Conservation (phyloP, 2,113 vertebrate genomes). For the Myrmophylax atrothorax region DNA sequence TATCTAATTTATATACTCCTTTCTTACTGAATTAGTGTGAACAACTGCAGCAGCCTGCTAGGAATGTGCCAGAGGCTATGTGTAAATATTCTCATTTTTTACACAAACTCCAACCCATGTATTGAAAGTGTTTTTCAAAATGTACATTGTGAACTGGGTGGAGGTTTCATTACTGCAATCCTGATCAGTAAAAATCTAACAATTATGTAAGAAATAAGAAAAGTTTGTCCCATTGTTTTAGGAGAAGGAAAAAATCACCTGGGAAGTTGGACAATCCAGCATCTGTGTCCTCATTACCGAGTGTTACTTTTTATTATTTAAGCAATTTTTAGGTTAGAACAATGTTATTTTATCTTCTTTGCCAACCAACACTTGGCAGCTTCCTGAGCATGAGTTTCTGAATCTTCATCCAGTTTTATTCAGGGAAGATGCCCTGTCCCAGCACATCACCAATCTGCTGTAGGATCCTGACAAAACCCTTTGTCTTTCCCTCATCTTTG, state of each 20-base stretch:
- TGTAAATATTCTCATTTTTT: not conserved
- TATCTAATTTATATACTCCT: not conserved
- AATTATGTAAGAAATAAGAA: not conserved
- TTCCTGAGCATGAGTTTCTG: not conserved
- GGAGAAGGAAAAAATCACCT: not conserved
- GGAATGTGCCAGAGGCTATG: not conserved
- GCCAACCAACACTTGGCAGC: not conserved
- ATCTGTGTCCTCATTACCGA: not conserved
- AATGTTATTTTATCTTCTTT: not conserved
- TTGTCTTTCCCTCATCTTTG: not conserved
- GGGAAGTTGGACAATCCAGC: not conserved
- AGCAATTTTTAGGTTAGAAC: not conserved
- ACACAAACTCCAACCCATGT: not conserved
- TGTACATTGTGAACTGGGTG: not conserved
- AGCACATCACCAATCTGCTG: not conserved
- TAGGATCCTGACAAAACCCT: accelerated
- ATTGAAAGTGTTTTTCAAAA: not conserved
- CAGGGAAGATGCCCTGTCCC: not conserved
- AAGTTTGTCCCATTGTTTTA: not conserved
- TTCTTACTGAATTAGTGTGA: not conserved
- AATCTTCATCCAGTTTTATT: not conserved
- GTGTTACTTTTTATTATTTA: not conserved
- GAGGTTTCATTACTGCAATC: not conserved
- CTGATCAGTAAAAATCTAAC: no score
- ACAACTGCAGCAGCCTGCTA: not conserved